Evolutionary conservation across 1,140 invertebrate species (phyloP), one percentile per base, ranked within the genome.

Genomic region (Leptestheria dahalacensis): DNA sequence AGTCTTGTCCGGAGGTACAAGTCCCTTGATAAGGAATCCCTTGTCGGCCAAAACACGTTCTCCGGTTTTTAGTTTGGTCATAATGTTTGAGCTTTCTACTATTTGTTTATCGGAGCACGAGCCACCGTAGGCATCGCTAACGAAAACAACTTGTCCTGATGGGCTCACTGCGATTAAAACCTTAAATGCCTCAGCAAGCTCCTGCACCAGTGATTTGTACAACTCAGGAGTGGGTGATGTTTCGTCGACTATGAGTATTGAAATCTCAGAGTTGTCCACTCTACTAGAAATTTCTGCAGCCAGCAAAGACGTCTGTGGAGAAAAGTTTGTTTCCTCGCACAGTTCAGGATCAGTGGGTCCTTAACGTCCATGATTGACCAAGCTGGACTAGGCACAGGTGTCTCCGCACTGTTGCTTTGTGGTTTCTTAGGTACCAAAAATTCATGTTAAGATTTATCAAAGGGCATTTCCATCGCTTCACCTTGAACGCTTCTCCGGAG

Each of bases 21-120:
- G 28, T 56, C 41, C 41, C 24, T 55, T 41, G 4, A 56, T 15
- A 9, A 33, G 20, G 33, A 56, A 56, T 41, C 53, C 24, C 2
- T 29, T 56, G 20, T 56, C 53, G 11, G 53, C 53, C 53, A 29
- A 23, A 56, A 56, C n/a, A 20, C 53, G 25, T 9, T 56, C 53
- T 20, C 53, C 53, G n/a, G 41, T 3, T 20, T 20, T 56, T 28
- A 56, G 41, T 29, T 41, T 41, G 6, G 6, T 15, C 33, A 41
- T 41, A 41, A 41, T 41, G 6, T 15, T 15, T 6, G 6, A 41
- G 15, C 33, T 41, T 15, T 41, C 6, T 9, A 41, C 33, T 41
- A 41, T 41, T 41, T 41, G 33, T 41, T 41, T 41, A 15, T 41
- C 33, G 15, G 33, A 41, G 15, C 6, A 9, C 6, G 33, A 6